Evolutionary conservation across 1,140 invertebrate genomes (phyloP), one percentile per base, ranked within the genome.

Genomic region (Atta texana): DNA sequence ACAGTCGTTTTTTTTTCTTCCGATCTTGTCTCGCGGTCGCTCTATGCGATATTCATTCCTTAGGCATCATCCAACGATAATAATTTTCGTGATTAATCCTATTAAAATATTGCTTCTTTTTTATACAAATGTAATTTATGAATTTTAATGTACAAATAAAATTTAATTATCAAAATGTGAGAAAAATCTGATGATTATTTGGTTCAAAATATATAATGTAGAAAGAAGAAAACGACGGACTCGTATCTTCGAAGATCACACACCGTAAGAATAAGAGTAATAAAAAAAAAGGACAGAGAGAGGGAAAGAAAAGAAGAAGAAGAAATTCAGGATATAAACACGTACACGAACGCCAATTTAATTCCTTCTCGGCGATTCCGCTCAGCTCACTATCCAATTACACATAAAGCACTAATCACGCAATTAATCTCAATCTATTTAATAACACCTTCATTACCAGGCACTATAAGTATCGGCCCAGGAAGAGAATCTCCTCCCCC

Each of bases 371-470:
- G 76, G 72, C 78, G 88, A 90, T 89, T 87, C 86, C 59, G 86
- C 88, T 89, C 66, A 64, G 87, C 87, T 92, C 86, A 84, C 91
- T 91, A 93, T 93, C 92, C 92, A 93, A 94, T 94, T 93, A 92
- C 91, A 92, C 89, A 90, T 92, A 90, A 91, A 91, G 88, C 89
- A 94, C 92, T 94, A 94, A 94, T 94, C 92, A 92, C 86, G 91
- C 92, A 93, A 94, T 94, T 94, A 94, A 94, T 94, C 93, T 94
- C 92, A 93, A 94, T 95, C 93, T 93, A 93, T 94, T 94, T 94
- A 94, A 94, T 94, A 94, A 95, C 92, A 93, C 93, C 92, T 94
- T 93, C 92, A 95, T 95, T 94, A 94, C 89, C 88, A 92, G 76
- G 89, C 91, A 87, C 91, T 85, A 87, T 87, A 81, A 87, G 88